Percentiles rank a stretch among this genome's conserved stretches.
These are phyloP conservation scores for Galerucella calmariensis DNA, from an alignment of 2,888 invertebrate species.

Conservation along the genomic window DNA sequence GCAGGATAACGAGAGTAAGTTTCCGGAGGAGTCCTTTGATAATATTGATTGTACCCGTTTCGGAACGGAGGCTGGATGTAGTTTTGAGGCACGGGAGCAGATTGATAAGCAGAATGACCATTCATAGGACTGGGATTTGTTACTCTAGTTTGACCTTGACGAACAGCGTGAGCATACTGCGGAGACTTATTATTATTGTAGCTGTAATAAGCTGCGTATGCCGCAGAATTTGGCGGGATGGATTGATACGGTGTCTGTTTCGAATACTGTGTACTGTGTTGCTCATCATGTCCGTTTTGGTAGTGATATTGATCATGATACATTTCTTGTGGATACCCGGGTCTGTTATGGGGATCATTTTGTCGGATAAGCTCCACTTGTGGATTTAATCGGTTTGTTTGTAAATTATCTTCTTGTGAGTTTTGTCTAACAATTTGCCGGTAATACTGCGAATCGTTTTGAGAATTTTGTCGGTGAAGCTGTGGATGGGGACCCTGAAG, in stretches of 20 bases:
- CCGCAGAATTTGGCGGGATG: conserved; percentile 51
- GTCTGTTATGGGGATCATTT: conserved; percentile 30
- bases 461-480: conserved; percentile 32
- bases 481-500: conserved; percentile 20
- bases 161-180: conserved; percentile 23
- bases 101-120: conserved; percentile 54
- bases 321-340: conserved; percentile 29
- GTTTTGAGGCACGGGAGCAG: conserved; percentile 58
- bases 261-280: conserved; percentile 30
- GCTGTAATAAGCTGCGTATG: conserved; percentile 46
- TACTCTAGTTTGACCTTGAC: conserved; percentile 47
- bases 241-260: conserved; percentile 58
- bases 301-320: conserved; percentile 34
- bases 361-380: conserved; percentile 44
- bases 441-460: conserved; percentile 11
- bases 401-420: conserved; percentile 26
- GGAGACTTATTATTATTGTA: conserved; percentile 39
- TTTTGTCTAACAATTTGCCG: conserved; percentile 35
- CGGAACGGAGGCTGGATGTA: conserved; percentile 50
- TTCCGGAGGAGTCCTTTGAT: conserved; percentile 54
- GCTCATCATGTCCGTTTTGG: conserved; percentile 36
- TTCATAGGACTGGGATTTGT: conserved; percentile 51
- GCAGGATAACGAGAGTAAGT: conserved; percentile 27
- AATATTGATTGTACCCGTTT: conserved; percentile 34
- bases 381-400: conserved; percentile 1